Conservation (phyloP, 2,888 invertebrate species). For the Parascotia fuliginaria region DNA sequence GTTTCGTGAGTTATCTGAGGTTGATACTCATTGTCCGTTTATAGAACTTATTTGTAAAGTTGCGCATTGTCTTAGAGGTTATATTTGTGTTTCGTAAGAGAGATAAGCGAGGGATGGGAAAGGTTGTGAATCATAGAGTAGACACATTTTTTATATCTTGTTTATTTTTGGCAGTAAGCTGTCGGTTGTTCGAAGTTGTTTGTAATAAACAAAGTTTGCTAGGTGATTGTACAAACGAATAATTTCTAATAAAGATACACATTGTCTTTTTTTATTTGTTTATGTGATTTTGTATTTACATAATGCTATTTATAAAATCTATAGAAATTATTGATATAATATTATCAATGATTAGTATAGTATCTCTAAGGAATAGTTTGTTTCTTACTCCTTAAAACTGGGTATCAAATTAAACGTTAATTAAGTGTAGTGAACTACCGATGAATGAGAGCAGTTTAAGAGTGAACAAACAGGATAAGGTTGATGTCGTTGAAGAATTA, state of each 20-base stretch:
- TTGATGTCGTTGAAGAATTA: too few species aligned
- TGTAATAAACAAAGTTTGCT: slow-evolving; percentile 38
- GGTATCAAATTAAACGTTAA: too few species aligned
- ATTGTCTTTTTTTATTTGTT: slow-evolving; percentile 38
- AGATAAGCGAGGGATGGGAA: slow-evolving; percentile 71
- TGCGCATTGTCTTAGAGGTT: slow-evolving; percentile 73
- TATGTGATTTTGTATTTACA: slow-evolving; percentile 22
- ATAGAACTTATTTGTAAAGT: slow-evolving; percentile 74
- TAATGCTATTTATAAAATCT: background rate
- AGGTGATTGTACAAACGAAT: slow-evolving; percentile 37
- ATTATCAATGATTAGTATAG: too few species aligned
- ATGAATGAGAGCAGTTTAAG: too few species aligned
- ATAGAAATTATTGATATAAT: too few species aligned
- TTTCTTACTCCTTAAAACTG: too few species aligned
- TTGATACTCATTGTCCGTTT: slow-evolving; percentile 57
- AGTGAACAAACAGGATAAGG: too few species aligned
- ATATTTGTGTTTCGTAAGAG: slow-evolving; percentile 74
- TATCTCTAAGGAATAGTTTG: too few species aligned
- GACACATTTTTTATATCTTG: slow-evolving; percentile 48
- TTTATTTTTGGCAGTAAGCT: slow-evolving; percentile 71
- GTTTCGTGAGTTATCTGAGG: slow-evolving; percentile 23
- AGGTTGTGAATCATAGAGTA: slow-evolving; percentile 50
- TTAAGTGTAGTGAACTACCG: too few species aligned
- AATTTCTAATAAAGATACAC: slow-evolving; percentile 18
- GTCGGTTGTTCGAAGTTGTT: slow-evolving; percentile 43